Percentiles rank a stretch among this genome's conserved stretches.
Conservation (phyloP, 2,888 invertebrate genomes). For the Drosophila eohydei region DNA sequence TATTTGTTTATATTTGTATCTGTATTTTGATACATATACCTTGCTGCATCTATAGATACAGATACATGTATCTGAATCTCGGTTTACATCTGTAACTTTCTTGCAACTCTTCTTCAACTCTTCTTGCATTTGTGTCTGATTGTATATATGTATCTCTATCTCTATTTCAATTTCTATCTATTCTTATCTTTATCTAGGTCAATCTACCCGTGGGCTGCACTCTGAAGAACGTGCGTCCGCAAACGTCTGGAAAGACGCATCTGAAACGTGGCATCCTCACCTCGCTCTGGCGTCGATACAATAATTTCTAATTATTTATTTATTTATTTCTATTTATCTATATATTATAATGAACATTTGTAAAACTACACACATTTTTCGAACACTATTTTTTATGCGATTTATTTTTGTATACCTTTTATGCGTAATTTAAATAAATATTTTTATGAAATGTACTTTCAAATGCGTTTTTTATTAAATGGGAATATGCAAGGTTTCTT, state of each 20-base stretch:
- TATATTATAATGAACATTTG: conserved; percentile 18
- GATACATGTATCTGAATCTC: neutral
- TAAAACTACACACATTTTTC: conserved; percentile 23
- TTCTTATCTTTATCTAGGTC: conserved; percentile 64
- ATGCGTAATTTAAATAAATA: conserved; percentile 50
- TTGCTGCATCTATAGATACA: neutral
- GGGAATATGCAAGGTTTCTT: neutral
- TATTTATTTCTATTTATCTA: conserved; percentile 9
- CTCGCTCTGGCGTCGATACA: conserved; percentile 62
- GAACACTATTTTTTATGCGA: conserved; percentile 18
- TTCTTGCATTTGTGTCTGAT: neutral
- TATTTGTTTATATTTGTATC: neutral
- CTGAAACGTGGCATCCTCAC: conserved; percentile 68
- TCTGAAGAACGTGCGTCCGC: conserved; percentile 81
- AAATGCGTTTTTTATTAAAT: neutral
- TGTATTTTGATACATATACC: neutral
- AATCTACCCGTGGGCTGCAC: conserved; percentile 83
- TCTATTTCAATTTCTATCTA: neutral
- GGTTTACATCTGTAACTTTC: too few species aligned
- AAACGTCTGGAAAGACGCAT: conserved; percentile 49
- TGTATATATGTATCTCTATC: neutral
- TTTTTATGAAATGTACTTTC: conserved; percentile 7
- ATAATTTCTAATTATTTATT: conserved; percentile 40
- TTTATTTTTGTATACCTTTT: conserved; percentile 30
- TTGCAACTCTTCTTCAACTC: too few species aligned